Evolutionary conservation across 2,888 invertebrate species (phyloP), one percentile per base, ranked within the genome.

Genomic region (Digitonthophagus gazella): DNA sequence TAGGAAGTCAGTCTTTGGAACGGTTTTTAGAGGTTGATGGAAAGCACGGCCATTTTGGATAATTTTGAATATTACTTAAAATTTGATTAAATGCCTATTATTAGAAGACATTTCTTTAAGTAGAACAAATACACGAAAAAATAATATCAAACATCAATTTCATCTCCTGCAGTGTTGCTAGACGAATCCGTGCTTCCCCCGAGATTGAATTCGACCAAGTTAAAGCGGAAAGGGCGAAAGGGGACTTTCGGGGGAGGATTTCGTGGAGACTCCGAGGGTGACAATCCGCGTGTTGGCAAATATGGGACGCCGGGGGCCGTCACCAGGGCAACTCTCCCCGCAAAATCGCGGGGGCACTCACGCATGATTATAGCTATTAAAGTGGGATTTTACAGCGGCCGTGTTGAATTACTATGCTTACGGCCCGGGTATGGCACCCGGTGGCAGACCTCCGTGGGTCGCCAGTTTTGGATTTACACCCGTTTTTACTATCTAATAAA

Each of bases 341-440:
- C 75, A 75, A 76, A 76, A 78, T 78, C 79, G 77, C 78, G 75
- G 75, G 77, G 77, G 77, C 76, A 77, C 79, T 79, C 78, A 79
- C 77, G 78, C 79, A 77, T 79, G 80, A 80, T 80, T 80, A 80
- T 80, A 79, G 79, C 80, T 80, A 80, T 80, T 80, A 80, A 80
- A 80, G 75, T 77, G 75, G 79, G 79, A 80, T 80, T 80, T 79
- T 79, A 78, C 76, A 79, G 75, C 75, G 74, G 71, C 75, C 75
- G 72, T 74, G 74, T 74, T 73, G 76, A 77, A 77, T 77, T 77
- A 76, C 78, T 75, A 74, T 75, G 75, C 76, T 76, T 76, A 75
- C 71, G 71, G 66, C 28, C 3, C 28, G 6, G 28, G 1, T 44
- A 11, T 44, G 28, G 73, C 73, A n/a, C n/a, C n/a, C n/a, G n/a